Conservation (phyloP, 2,113 vertebrate species). For the Gadus chalcogrammus region DNA sequence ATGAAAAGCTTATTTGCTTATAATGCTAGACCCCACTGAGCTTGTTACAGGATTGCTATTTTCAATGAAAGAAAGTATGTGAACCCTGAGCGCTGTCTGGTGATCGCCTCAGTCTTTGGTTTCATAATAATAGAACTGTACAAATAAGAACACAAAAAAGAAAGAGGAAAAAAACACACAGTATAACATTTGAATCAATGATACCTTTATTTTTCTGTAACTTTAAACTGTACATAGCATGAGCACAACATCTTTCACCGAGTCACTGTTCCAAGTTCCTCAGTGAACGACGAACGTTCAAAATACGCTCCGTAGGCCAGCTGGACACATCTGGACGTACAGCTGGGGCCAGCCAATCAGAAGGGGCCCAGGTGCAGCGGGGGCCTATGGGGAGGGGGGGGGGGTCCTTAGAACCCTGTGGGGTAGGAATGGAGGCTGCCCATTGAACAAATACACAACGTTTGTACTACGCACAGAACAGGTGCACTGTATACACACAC, state of each 20-base stretch:
- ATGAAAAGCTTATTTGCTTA: too few species aligned
- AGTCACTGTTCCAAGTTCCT: too few species aligned
- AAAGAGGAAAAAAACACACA: not conserved
- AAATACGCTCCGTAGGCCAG: not conserved
- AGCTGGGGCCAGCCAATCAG: conserved; percentile 39
- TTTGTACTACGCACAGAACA: conserved; percentile 40
- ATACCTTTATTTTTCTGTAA: conserved; percentile 36
- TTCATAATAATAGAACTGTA: too few species aligned
- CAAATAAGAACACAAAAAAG: too few species aligned
- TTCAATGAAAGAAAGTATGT: too few species aligned
- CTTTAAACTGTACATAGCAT: conserved; percentile 12
- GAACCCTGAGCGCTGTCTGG: too few species aligned
- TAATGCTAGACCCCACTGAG: too few species aligned
- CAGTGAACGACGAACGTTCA: too few species aligned
- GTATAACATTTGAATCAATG: conserved; percentile 6
- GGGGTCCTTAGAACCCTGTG: conserved; percentile 26
- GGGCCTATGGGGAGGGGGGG: conserved; percentile 39
- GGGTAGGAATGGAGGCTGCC: conserved; percentile 54
- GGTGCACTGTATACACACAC: conserved; percentile 20
- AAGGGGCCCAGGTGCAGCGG: conserved; percentile 49
- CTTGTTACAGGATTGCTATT: too few species aligned
- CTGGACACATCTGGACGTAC: conserved; percentile 28
- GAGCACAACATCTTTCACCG: too few species aligned
- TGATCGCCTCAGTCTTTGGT: too few species aligned
- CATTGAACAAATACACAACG: conserved; percentile 27